Evolutionary conservation across 2,888 invertebrate species (phyloP).

Genomic region (Caenorhabditis doughertyi): DNA sequence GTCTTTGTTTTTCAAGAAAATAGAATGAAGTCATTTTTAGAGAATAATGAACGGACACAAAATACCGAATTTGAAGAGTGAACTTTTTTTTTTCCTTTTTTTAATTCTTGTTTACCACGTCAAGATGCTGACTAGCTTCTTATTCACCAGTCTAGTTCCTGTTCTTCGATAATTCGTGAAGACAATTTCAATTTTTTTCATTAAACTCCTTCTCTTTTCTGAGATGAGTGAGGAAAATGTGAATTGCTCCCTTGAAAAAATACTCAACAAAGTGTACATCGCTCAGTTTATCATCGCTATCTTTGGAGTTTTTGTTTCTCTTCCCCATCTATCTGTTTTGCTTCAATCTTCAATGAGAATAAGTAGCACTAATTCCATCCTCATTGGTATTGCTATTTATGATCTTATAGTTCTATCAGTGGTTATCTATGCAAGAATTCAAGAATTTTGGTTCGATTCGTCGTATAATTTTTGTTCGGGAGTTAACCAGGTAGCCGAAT

Average conservation of each 20-base stretch:
- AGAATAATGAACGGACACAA: too few relatives aligned
- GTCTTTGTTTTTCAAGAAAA: too few relatives aligned
- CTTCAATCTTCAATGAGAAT: constrained; percentile 1
- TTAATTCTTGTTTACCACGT: too few relatives aligned
- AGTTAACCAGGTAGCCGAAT: not conserved
- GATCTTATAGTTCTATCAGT: constrained; percentile 8
- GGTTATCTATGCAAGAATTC: not conserved
- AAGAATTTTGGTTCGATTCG: not conserved
- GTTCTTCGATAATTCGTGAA: too few relatives aligned
- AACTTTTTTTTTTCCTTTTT: too few relatives aligned
- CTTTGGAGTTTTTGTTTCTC: not conserved
- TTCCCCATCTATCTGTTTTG: constrained; percentile 15
- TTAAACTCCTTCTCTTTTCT: too few relatives aligned
- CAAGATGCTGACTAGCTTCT: too few relatives aligned
- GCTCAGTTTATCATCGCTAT: not conserved
- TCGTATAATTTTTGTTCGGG: not conserved
- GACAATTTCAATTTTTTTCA: too few relatives aligned
- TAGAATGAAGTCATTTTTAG: too few relatives aligned
- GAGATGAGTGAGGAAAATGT: too few relatives aligned
- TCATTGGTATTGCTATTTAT: constrained; percentile 21
- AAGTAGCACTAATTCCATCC: constrained; percentile 14
- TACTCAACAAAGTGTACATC: not conserved
- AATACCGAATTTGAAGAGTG: too few relatives aligned
- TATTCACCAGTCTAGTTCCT: too few relatives aligned
- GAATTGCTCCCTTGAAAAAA: not conserved